These are phyloP conservation scores for Oncorhynchus mykiss DNA, from an alignment of 2,113 vertebrate genomes.

Conservation along the genomic window DNA sequence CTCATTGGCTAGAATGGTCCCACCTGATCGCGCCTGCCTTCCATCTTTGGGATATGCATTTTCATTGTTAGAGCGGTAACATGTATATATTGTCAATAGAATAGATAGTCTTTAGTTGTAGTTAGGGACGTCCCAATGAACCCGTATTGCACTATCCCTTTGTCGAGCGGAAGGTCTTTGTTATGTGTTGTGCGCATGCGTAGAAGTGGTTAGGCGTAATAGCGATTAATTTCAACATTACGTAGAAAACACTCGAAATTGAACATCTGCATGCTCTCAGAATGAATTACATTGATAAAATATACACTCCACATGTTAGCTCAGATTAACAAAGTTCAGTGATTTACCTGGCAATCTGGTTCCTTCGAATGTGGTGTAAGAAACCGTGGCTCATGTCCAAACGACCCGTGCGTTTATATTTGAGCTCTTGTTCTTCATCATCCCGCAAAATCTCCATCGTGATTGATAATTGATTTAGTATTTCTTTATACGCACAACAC, in stretches of 20 bases:
- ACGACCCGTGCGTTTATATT: slow-evolving; percentile 80
- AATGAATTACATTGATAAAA: neutral
- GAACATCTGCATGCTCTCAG: neutral
- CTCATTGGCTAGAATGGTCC: no score
- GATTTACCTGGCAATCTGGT: slow-evolving; percentile 87
- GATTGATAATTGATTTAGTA: no score
- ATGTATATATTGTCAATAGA: no score
- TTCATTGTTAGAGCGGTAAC: no score
- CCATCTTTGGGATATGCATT: no score
- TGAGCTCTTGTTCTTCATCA: slow-evolving; percentile 61
- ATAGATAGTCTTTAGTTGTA: no score
- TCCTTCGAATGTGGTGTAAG: slow-evolving; percentile 90
- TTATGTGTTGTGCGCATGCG: neutral
- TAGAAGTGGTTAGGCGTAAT: neutral
- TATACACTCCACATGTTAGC: neutral
- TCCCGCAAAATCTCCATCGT: slow-evolving; percentile 73
- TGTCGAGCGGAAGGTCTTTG: no score
- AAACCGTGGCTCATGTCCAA: slow-evolving; percentile 95
- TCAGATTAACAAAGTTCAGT: neutral
- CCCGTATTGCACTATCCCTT: no score
- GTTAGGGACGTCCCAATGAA: no score
- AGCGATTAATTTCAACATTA: neutral
- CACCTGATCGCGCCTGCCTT: no score
- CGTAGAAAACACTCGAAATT: neutral
- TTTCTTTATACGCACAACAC: neutral